Base-by-base conservation (phyloP, 2,888 invertebrate genomes). In the Tetragnatha montana region DNA sequence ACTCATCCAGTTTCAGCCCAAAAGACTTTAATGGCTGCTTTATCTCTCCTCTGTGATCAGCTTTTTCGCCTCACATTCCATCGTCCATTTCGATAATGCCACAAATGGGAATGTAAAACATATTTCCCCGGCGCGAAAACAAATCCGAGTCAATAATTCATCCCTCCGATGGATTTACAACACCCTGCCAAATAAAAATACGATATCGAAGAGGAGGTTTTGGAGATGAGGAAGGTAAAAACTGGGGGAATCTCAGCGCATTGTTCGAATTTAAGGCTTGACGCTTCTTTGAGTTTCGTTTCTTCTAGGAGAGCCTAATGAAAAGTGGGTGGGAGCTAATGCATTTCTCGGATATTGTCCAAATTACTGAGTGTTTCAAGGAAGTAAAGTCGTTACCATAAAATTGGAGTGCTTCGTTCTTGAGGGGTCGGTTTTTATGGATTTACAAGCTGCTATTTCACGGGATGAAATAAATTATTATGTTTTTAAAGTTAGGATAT, bases 291-390 rank as follows among this genome's bases (percentile, higher is more conserved):
- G 68, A 19, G 21, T 73, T 1, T 4, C 19, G 7, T 19, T 73
- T 73, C 60, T 17, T 22, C 75, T 75, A 60, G 79, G 51, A 78
- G 78, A 79, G 71, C 21, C 69, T 71, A 85, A 85, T 79, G 79
- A 79, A 85, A 79, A 85, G 78, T 79, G 70, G 78, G 49, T 85
- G 79, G 79, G 78, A 85, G 85, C 85, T 85, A 85, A 85, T 85
- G 85, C 79, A 71, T 85, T 85, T 79, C 79, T 78, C 12, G 51
- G 51, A 73, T 79, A 76, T 79, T 71, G 78, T 85, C 70, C 21
- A 79, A 85, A 78, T 85, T 73, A 21, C 80, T n/a, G 50, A 82
- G 68, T 75, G 74, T 69, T 47, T 47, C n/a, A 10, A 6, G 6
- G 73, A 74, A 71, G 35, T 21, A 21, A 22, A 74, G 50, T 35